Conservation (phyloP, 2,888 invertebrate genomes). For the Girardia tigrina region DNA sequence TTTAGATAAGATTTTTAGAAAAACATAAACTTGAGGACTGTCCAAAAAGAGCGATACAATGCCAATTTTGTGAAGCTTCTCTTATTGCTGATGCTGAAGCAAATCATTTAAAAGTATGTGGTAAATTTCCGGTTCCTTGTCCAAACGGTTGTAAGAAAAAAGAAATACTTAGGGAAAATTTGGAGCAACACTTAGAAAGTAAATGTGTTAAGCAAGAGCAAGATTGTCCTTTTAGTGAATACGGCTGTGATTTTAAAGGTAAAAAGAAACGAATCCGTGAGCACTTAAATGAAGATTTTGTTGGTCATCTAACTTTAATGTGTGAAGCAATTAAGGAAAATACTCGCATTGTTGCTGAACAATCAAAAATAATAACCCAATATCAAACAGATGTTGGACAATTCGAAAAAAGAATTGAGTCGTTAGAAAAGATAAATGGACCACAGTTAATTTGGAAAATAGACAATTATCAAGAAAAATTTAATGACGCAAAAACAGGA, state of each 20-base stretch:
- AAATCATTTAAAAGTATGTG: slow-evolving; percentile 40
- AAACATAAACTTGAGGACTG: slow-evolving; percentile 41
- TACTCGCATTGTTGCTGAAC: slow-evolving; percentile 40
- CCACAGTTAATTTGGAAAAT: slow-evolving; percentile 50
- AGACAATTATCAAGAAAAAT: slow-evolving; percentile 43
- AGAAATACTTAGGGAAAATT: slow-evolving; percentile 40
- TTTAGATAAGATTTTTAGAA: slow-evolving; percentile 39
- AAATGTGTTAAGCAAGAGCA: slow-evolving; percentile 41
- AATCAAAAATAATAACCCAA: slow-evolving; percentile 39
- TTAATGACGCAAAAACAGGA: slow-evolving; percentile 46
- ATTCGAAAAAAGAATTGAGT: slow-evolving; percentile 40
- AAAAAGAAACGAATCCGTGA: slow-evolving; percentile 43
- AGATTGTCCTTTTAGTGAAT: slow-evolving; percentile 41
- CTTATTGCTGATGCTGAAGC: slow-evolving; percentile 39
- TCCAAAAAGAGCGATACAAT: slow-evolving; percentile 40
- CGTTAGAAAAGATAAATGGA: slow-evolving; percentile 47
- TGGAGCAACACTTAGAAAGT: slow-evolving; percentile 40
- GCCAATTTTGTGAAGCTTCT: slow-evolving; percentile 40
- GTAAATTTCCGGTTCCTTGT: slow-evolving; percentile 41
- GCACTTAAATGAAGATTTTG: slow-evolving; percentile 46
- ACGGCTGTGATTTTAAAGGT: slow-evolving; percentile 42
- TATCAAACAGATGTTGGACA: slow-evolving; percentile 38
- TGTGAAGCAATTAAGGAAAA: slow-evolving; percentile 44
- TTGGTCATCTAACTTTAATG: slow-evolving; percentile 44
- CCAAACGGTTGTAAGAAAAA: slow-evolving; percentile 42